These are phyloP conservation scores for Eupeodes corollae DNA, from an alignment of 1,140 invertebrate species.

Conservation along the genomic window DNA sequence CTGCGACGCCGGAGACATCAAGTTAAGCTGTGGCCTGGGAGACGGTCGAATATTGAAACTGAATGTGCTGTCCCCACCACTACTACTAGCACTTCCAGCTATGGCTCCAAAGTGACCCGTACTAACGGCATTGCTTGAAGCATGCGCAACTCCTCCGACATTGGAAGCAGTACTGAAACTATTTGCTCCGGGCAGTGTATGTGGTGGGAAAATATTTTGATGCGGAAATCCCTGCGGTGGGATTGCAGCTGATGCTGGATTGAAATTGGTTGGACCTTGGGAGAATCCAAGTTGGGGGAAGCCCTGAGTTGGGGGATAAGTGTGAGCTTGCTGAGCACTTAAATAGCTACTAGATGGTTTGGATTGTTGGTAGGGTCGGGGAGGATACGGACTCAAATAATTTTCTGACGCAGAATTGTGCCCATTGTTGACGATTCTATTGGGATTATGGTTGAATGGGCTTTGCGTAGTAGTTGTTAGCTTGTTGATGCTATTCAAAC, in stretches of 20 bases:
- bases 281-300: no score
- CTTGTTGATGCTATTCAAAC: slow-evolving; percentile 16
- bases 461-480: slow-evolving; percentile 1
- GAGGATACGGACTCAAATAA: not conserved
- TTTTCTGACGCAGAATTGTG: not conserved
- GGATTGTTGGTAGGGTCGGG: not conserved
- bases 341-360: not conserved
- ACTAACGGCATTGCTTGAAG: slow-evolving; percentile 22
- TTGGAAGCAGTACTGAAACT: slow-evolving; percentile 6
- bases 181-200: slow-evolving; percentile 6
- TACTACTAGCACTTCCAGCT: slow-evolving; percentile 25
- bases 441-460: not conserved
- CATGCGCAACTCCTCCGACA: slow-evolving; percentile 15
- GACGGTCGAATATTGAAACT: slow-evolving; percentile 29
- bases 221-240: not conserved
- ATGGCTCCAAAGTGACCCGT: slow-evolving; percentile 24
- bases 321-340: no score
- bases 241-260: not conserved
- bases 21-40: slow-evolving; percentile 14
- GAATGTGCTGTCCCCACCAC: slow-evolving; percentile 29
- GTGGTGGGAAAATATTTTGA: slow-evolving; percentile 4
- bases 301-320: no score
- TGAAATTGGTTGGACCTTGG: not conserved
- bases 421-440: not conserved
- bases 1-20: slow-evolving; percentile 7